Evolutionary conservation across 2,113 vertebrate species (phyloP), one percentile per base, ranked within the genome.

Genomic region (Copsychus sechellarum): DNA sequence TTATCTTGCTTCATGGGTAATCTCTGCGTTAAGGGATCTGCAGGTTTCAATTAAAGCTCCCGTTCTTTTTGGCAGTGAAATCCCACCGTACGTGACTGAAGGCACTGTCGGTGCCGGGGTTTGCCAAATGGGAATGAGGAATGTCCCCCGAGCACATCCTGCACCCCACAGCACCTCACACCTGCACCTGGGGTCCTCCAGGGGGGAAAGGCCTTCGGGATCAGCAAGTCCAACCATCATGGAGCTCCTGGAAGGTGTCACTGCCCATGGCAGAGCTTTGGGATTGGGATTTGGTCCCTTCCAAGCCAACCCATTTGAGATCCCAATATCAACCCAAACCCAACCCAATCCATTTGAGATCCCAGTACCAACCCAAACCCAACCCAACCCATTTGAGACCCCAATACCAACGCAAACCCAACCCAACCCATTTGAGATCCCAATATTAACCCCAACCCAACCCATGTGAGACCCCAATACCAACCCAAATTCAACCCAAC

Each of bases 41-140:
- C 73, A 31, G 73, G 33, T 88, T 86, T 29, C 61, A 88, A 26
- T 94, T 33, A 69, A 78, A 93, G 92, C 96, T 96, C 86, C 83
- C 58, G 84, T 95, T 89, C 97, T 70, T 95, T 74, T 89, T 97
- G 98, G 97, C 97, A 97, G 51, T 33, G 11, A 25, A 90, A 20
- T 45, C 71, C 60, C 65, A 19, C 57, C 0, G 26, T 97, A 97
- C 96, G 94, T 98, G 98, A 98, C 97, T 97, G 50, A 48, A 79
- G 86, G 24, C 86, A 50, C 92, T 91, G 96, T 86, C 95, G 73
- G 94, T 8, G 87, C 93, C 25, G 0, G 3, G 36, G 53, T 85
- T 51, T 87, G 57, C 73, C 84, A 86, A n/a, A 12, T 47, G 11
- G 5, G 69, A 16, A 23, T 53, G 81, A 92, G 89, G 89, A 96